phyloP scores from a whole-genome alignment of 2,797 vertebrate species.

The Enoplosus armatus region DNA sequence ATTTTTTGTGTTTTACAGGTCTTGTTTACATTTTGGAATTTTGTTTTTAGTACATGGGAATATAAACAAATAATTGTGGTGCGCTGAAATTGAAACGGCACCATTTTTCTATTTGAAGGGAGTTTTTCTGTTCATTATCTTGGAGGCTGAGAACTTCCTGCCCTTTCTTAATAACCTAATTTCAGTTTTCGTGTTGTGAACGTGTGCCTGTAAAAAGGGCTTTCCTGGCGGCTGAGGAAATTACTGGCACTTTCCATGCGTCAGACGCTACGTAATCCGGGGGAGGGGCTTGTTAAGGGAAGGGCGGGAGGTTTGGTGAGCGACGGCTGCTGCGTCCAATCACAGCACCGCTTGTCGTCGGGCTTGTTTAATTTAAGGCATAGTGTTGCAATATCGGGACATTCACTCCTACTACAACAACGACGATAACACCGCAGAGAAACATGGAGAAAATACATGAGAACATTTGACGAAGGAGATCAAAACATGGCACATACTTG shows the following conservation, averaged over 20 bases:
- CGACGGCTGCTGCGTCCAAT: conserved; percentile 53
- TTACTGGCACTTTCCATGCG: conserved; percentile 71
- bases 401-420: conserved; percentile 48
- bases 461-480: conserved; percentile 55
- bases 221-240: conserved; percentile 44
- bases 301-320: neutral
- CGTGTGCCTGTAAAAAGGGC: neutral
- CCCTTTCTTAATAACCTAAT: neutral
- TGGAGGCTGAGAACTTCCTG: neutral
- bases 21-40: too few species aligned
- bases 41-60: neutral
- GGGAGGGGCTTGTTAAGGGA: neutral
- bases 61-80: neutral
- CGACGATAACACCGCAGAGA: conserved; percentile 1
- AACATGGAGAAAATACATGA: conserved; percentile 67
- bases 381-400: conserved; percentile 20
- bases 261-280: conserved; percentile 30
- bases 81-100: neutral
- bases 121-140: neutral
- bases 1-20: conserved; percentile 14
- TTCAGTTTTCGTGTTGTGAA: neutral
- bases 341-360: conserved; percentile 36
- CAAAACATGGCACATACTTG: conserved; percentile 53
- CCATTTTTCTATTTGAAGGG: rapidly evolving
- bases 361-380: neutral